Evolutionary conservation across 2,797 vertebrate species (phyloP).

Genomic region (Hapalemur alaotrensis): DNA sequence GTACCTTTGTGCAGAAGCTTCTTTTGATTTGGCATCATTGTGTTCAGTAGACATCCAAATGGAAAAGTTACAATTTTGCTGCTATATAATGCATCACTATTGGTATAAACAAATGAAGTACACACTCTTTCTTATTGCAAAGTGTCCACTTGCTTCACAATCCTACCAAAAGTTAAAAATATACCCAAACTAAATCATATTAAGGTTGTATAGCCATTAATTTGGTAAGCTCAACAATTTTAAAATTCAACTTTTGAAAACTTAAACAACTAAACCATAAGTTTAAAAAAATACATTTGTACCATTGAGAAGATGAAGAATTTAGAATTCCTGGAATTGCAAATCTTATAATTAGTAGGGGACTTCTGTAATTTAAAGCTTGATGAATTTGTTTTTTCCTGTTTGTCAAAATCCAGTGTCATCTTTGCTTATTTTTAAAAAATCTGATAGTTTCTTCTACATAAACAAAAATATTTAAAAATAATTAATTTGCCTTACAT

Average conservation of each 20-base stretch:
- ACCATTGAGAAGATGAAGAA: background rate
- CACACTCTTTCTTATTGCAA: background rate
- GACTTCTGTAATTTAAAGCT: slow-evolving; percentile 42
- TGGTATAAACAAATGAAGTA: background rate
- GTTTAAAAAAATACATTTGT: background rate
- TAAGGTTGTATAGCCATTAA: background rate
- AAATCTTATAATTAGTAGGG: background rate
- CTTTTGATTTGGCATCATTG: background rate
- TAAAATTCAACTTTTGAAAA: slow-evolving; percentile 7
- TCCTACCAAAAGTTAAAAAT: background rate
- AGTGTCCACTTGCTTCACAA: background rate
- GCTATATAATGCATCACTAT: background rate
- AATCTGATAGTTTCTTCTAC: background rate
- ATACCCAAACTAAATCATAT: background rate
- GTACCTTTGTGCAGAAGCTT: background rate
- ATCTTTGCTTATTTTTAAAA: slow-evolving; percentile 41
- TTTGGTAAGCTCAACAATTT: background rate
- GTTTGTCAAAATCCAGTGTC: background rate
- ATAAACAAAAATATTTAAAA: background rate
- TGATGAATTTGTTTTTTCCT: background rate
- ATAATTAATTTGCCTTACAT: background rate
- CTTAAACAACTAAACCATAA: background rate
- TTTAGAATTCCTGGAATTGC: background rate
- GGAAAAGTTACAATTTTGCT: background rate
- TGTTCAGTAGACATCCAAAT: background rate